Base-by-base conservation (phyloP, 2,888 invertebrate species). In the Pecten maximus region DNA sequence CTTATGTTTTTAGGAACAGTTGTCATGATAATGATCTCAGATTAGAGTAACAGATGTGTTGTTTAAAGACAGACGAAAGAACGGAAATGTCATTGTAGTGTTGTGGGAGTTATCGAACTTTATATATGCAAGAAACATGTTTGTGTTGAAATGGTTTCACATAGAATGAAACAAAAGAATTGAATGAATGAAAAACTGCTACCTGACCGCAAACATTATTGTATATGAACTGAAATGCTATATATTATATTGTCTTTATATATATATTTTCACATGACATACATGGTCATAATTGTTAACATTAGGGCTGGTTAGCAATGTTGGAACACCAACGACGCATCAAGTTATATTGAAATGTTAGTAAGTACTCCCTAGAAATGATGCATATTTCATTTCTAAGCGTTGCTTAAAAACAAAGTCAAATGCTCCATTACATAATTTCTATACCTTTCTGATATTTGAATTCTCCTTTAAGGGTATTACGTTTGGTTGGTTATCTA, bases 171-270 rank as follows among this genome's bases (percentile, higher is more conserved):
- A 60, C 23, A 60, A 23, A 23, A n/a, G n/a, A n/a, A 0, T 35
- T 74, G 28, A 28, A 35, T 35, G 74, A 35, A 74, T 74, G 74
- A 74, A 74, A 74, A 74, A 74, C 74, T 74, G 74, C 74, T 74
- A 74, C 74, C 74, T 74, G 74, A 74, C 35, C 74, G 23, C 60
- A 60, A 0, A 23, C 35, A 74, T 74, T 74, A 44, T 44, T 23
- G 35, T 35, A 74, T 74, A 6, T 35, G 35, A 74, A 28, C 35
- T 35, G 74, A 74, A n/a, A 74, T 35, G 35, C 23, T 74, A 28
- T 1, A 50, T 16, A 50, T 50, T 16, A 50, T 28, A 60, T 60
- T 60, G n/a, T n/a, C 60, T 60, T 60, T 6, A 44, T 10, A 44
- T 44, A 44, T 12, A 10, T 44, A 44, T 44, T 10, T 10, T 44